Evolutionary conservation across 2,797 vertebrate genomes (phyloP).

Genomic region (Muscicapa comitata): DNA sequence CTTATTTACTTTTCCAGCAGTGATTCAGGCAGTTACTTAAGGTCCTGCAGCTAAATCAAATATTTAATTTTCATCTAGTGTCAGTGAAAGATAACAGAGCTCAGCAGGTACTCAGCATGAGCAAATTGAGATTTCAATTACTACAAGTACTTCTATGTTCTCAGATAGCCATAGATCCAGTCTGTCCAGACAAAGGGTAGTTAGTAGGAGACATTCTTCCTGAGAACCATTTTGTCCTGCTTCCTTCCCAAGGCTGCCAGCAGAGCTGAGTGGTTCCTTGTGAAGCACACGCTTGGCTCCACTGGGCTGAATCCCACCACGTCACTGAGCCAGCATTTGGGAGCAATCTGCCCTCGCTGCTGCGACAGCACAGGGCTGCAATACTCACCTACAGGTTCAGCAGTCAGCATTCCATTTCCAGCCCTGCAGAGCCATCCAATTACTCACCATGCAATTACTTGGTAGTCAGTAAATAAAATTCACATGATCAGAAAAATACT

Average conservation of each 20-base stretch:
- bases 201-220: not conserved
- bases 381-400: slow-evolving; percentile 19
- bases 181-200: not conserved
- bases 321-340: not conserved
- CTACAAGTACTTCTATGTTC: not conserved
- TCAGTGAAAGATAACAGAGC: slow-evolving; percentile 14
- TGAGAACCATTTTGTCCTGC: not conserved
- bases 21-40: slow-evolving; percentile 23
- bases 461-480: slow-evolving; percentile 63
- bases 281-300: not conserved
- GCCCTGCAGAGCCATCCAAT: not conserved
- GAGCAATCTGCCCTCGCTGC: not conserved
- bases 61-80: slow-evolving; percentile 32
- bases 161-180: not conserved
- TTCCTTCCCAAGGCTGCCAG: not conserved
- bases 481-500: slow-evolving; percentile 62
- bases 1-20: slow-evolving; percentile 19
- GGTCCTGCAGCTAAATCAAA: slow-evolving; percentile 42
- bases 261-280: not conserved
- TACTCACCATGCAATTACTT: slow-evolving; percentile 52
- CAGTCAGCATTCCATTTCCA: not conserved
- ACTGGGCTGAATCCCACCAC: not conserved
- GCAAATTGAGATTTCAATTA: not conserved
- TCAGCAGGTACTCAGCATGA: not conserved
- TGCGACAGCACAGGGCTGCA: not conserved